Conservation (phyloP, 1,140 invertebrate species). For the Pseudomyrmex dendroicus region DNA sequence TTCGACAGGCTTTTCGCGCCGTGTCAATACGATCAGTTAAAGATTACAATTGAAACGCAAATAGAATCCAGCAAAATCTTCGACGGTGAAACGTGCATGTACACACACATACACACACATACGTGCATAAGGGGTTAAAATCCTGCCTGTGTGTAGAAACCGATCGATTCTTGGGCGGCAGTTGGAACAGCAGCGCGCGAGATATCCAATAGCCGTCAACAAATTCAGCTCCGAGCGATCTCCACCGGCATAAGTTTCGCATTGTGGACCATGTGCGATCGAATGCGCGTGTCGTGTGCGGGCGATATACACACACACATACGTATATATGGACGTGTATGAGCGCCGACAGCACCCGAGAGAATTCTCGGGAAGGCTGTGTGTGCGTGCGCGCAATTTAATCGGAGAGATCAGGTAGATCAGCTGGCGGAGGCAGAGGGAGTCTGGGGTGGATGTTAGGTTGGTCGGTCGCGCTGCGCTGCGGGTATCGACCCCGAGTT, state of each 20-base stretch:
- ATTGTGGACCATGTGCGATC: constrained; percentile 41
- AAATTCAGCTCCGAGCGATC: constrained; percentile 27
- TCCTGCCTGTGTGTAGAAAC: neutral
- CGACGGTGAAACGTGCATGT: no score
- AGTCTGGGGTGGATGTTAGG: constrained; percentile 75
- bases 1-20: neutral
- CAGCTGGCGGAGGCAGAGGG: constrained; percentile 70
- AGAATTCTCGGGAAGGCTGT: neutral
- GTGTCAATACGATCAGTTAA: neutral
- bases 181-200: neutral
- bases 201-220: constrained; percentile 29
- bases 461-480: constrained; percentile 65
- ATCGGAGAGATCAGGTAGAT: constrained; percentile 70
- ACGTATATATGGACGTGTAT: no score
- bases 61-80: neutral
- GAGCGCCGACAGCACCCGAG: neutral
- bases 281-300: neutral
- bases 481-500: constrained; percentile 75
- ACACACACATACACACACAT: no score
- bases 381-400: constrained; percentile 68
- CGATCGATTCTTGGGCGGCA: constrained; percentile 5
- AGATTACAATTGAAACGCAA: neutral
- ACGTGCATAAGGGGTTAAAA: neutral
- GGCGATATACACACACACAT: neutral
- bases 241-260: constrained; percentile 26